Base-by-base conservation (phyloP, 2,888 invertebrate genomes). In the Hemaris fuciformis region DNA sequence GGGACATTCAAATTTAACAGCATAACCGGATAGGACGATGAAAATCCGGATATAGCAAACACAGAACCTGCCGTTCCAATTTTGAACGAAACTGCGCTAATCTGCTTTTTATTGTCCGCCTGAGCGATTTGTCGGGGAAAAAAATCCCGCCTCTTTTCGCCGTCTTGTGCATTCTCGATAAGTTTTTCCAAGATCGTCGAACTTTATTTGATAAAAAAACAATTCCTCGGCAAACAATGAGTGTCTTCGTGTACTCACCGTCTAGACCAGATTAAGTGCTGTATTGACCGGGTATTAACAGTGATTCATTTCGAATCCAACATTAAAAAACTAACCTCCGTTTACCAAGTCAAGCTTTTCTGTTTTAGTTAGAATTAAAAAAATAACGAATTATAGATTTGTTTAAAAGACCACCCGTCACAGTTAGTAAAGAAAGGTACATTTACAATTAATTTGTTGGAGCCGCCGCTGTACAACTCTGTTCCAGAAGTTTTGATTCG, bases 41-140 rank as follows among this genome's bases (percentile, higher is more conserved):
- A 45, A 34, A 43, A 31, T 45, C n/a, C 48, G 48, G n/a, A n/a
- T n/a, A 15, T 20, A 48, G 23, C 13, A 27, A 22, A 5, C 27
- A 27, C 27, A 48, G 25, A 15, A 48, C 77, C 76, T 77, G 81
- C 76, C 79, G 84, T 83, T 88, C 81, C 84, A 87, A 87, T 89
- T 89, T 84, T 83, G 83, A 83, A 79, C 73, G 77, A 80, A 82
- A 84, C 81, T 79, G 83, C 75, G 79, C 83, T 85, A 82, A 87
- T 83, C 83, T 75, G 80, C 79, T 84, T 87, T 85, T 85, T 87
- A 83, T 84, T 85, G 76, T 83, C 68, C 71, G 76, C 71, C 72
- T 67, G 70, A 70, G 70, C 68, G 70, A 67, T 63, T 60, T 60
- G 68, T 25, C 10, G 63, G 63, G 66, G 64, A 69, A 76, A 77